A percentile compares a stretch with the other conserved stretches of the same genome.
Evolutionary conservation across 2,113 vertebrate species (phyloP).

Genomic region (Rhipidura dahli): DNA sequence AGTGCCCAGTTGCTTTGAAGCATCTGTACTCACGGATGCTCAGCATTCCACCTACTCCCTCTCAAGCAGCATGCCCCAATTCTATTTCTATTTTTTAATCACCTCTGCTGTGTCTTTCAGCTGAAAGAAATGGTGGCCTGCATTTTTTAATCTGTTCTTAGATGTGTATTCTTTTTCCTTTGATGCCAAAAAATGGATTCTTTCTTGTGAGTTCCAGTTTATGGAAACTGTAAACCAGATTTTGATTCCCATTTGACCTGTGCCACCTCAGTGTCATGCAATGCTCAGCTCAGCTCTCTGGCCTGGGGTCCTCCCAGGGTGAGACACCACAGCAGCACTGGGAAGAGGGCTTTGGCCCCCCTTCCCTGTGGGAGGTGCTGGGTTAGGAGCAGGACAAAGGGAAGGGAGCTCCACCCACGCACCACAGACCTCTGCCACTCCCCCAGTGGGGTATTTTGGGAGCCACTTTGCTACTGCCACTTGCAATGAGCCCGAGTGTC

Average conservation of each 20-base stretch:
- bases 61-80: neutral
- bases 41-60: neutral
- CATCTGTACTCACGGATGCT: accelerated
- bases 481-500: neutral
- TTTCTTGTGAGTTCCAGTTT: neutral
- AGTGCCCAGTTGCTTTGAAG: neutral
- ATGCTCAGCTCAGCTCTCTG: accelerated
- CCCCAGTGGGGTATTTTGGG: neutral
- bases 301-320: neutral
- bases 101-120: neutral
- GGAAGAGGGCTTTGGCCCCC: neutral
- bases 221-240: neutral
- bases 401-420: accelerated
- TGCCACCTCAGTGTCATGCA: neutral
- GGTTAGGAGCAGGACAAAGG: neutral
- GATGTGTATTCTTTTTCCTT: neutral
- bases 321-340: neutral
- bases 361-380: neutral
- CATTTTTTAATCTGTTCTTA: neutral
- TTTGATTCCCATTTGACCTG: neutral
- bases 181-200: neutral
- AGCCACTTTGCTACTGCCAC: accelerated
- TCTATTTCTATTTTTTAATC: neutral
- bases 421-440: neutral
- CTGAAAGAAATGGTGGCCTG: neutral